Evolutionary conservation across 1,140 invertebrate genomes (phyloP).

Genomic region (Apis mellifera): Amel_HAv3.1 CM009931.2:18739501-18740000

Average conservation of each 20-base stretch:
- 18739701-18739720: conserved; percentile 57
- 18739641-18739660: background rate
- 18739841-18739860: background rate
- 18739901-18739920: no score
- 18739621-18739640: background rate
- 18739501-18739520: conserved; percentile 66
- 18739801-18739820: background rate
- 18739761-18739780: conserved; percentile 39
- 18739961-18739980: no score
- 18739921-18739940: no score
- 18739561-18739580: conserved; percentile 51
- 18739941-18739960: no score
- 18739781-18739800: background rate
- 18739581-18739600: conserved; percentile 61
- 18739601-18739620: conserved; percentile 30
- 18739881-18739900: background rate
- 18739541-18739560: conserved; percentile 18
- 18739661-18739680: conserved; percentile 34
- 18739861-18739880: background rate
- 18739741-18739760: background rate
- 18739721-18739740: conserved; percentile 26
- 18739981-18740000: no score
- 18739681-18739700: conserved; percentile 30
- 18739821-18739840: background rate
- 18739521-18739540: conserved; percentile 44